Evolutionary conservation across 2,113 vertebrate genomes (phyloP).

Genomic region (Alectura lathami): DNA sequence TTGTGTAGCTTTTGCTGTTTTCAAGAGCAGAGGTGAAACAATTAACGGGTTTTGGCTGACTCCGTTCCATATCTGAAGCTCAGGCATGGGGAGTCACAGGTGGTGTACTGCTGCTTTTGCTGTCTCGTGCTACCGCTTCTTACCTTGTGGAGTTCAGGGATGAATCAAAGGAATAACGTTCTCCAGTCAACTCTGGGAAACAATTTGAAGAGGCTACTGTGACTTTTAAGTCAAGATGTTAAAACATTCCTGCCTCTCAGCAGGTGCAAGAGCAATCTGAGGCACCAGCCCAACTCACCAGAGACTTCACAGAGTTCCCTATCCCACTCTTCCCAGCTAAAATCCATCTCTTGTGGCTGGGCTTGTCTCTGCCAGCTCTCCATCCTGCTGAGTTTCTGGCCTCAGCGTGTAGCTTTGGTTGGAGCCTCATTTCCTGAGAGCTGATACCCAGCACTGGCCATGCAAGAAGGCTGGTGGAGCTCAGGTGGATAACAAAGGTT

Average conservation of each 20-base stretch:
- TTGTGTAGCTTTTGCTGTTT: neutral
- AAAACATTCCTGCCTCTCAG: neutral
- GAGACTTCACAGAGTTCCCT: neutral
- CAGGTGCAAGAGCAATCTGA: neutral
- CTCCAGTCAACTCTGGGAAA: neutral
- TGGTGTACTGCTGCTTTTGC: neutral
- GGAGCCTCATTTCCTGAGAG: neutral
- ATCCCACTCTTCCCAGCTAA: accelerated
- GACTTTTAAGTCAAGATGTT: neutral
- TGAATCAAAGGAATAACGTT: neutral
- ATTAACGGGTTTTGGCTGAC: neutral
- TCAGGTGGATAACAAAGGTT: neutral
- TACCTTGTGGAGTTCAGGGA: neutral
- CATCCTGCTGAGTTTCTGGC: neutral
- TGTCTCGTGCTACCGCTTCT: neutral
- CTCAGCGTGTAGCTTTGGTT: neutral
- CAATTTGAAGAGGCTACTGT: neutral
- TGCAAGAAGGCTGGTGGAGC: neutral
- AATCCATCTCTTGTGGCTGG: neutral
- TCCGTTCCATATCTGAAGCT: neutral
- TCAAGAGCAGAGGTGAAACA: neutral
- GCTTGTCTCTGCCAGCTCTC: neutral
- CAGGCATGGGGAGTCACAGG: neutral
- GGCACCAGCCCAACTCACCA: neutral
- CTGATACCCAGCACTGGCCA: accelerated